A percentile compares a stretch with the other conserved stretches of the same genome.
These are phyloP conservation scores for Glomeris marginata DNA, from an alignment of 2,888 invertebrate species.

Conservation along the genomic window DNA sequence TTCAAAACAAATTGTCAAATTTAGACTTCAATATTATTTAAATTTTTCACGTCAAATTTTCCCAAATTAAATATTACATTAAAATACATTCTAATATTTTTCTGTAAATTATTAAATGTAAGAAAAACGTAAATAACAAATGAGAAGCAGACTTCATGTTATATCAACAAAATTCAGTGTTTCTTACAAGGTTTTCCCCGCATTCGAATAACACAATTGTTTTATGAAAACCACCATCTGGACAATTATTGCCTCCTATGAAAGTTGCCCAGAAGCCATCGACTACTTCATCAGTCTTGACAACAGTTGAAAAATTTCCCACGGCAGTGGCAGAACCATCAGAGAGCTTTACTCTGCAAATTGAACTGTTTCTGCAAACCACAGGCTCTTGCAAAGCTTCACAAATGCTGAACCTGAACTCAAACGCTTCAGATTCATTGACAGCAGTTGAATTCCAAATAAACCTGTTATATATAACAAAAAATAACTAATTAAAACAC, in stretches of 20 bases:
- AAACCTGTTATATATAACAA: slow-evolving; percentile 1
- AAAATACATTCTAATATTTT: too few relatives aligned
- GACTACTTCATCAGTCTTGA: slow-evolving; percentile 1
- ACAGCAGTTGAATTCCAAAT: slow-evolving; percentile 6
- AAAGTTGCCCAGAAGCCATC: slow-evolving; percentile 8
- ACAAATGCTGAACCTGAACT: slow-evolving; percentile 7
- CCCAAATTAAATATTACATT: too few relatives aligned
- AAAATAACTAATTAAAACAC: too few relatives aligned
- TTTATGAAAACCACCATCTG: slow-evolving; percentile 2
- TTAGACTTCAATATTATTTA: too few relatives aligned
- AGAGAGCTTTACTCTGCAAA: neutral
- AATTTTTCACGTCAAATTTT: too few relatives aligned
- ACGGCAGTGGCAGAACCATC: neutral
- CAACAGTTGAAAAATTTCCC: neutral
- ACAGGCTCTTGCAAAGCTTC: neutral
- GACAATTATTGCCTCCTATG: neutral
- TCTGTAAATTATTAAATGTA: too few relatives aligned
- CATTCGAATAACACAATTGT: slow-evolving; percentile 6
- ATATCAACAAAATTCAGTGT: neutral
- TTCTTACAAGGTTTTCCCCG: neutral
- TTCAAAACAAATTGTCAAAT: too few relatives aligned
- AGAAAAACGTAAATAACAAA: neutral
- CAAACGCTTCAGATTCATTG: slow-evolving; percentile 1
- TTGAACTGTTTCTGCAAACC: slow-evolving; percentile 3
- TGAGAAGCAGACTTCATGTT: neutral